A percentile compares a stretch with the other conserved stretches of the same genome.
Conservation (phyloP, 2,888 invertebrate species). For the Clusia tigrina region DNA sequence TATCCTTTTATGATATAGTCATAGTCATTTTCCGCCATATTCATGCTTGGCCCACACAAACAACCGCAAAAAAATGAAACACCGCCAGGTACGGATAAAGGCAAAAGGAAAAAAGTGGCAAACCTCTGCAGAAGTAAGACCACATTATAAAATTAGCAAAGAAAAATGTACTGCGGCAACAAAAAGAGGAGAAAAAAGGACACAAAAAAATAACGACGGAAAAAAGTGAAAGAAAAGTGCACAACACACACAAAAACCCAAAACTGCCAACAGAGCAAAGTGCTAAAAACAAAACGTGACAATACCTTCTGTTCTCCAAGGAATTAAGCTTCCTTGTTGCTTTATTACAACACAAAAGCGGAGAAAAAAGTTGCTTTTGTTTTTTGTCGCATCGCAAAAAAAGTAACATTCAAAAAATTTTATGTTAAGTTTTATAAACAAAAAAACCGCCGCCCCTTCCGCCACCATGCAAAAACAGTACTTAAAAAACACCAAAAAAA, state of each 20-base stretch:
- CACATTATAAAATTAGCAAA: slow-evolving; percentile 25
- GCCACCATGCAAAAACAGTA: background rate
- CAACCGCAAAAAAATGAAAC: too few relatives aligned
- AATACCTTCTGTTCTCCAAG: slow-evolving; percentile 14
- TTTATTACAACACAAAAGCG: background rate
- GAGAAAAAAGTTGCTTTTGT: background rate
- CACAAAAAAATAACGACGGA: slow-evolving; percentile 9
- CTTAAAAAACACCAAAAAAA: background rate
- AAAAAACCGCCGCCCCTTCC: background rate
- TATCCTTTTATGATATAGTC: too few relatives aligned
- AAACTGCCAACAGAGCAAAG: slow-evolving; percentile 1
- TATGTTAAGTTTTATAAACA: too few relatives aligned
- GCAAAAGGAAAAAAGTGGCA: too few relatives aligned
- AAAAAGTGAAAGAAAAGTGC: background rate
- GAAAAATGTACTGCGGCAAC: background rate
- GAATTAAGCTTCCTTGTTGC: slow-evolving; percentile 17
- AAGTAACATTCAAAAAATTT: background rate
- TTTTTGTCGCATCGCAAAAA: background rate
- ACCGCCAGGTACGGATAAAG: too few relatives aligned
- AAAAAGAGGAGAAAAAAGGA: slow-evolving; percentile 10
- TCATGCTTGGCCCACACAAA: too few relatives aligned
- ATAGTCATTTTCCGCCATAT: too few relatives aligned
- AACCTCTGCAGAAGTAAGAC: background rate
- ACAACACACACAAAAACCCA: background rate
- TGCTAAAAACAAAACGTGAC: slow-evolving; percentile 5